These are phyloP conservation scores for Anolis carolinensis DNA, from an alignment of 2,113 vertebrate genomes.

Conservation along the genomic window DNA sequence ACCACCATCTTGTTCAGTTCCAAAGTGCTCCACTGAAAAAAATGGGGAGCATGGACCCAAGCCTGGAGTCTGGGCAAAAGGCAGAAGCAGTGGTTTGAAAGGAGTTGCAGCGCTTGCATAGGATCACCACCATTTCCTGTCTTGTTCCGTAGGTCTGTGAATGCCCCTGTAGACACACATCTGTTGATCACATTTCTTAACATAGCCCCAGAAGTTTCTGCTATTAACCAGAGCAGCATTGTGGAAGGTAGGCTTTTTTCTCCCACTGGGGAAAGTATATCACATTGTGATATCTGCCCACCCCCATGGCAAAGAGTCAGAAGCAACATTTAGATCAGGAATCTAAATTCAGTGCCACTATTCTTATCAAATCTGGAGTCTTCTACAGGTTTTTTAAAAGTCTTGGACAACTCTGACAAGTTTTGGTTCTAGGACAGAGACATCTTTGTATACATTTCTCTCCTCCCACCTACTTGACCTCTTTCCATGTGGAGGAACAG, in stretches of 20 bases:
- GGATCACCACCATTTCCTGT: neutral
- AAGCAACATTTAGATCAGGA: neutral
- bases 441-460: neutral
- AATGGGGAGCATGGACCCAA: neutral
- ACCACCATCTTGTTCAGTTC: neutral
- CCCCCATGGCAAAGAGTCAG: no score
- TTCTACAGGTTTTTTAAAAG: neutral
- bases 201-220: neutral
- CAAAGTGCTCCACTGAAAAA: neutral
- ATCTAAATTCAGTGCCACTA: neutral
- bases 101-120: neutral
- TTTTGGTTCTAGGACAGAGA: neutral
- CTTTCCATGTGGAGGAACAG: slow-evolving; percentile 5
- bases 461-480: neutral
- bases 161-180: neutral
- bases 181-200: neutral
- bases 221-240: neutral
- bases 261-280: neutral
- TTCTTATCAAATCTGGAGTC: neutral
- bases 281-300: neutral
- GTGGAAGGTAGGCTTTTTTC: neutral
- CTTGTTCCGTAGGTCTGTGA: neutral
- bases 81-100: neutral
- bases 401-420: neutral
- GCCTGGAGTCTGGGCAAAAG: neutral